phyloP scores from a whole-genome alignment of 2,113 vertebrate species.

The Pelecanus crispus region DNA sequence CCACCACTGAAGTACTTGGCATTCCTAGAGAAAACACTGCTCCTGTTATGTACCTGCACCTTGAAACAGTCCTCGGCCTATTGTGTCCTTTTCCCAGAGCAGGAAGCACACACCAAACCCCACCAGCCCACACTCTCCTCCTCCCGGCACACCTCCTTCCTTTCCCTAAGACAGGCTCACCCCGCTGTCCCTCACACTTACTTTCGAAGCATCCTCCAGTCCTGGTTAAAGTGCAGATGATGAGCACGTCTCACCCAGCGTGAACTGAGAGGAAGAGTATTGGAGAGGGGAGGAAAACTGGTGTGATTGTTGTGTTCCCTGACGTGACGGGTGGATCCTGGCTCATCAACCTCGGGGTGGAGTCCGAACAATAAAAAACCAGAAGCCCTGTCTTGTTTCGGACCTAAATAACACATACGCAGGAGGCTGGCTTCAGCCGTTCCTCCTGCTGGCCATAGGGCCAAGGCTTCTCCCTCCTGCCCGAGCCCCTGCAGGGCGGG shows the following conservation, averaged over 20 bases:
- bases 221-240: not conserved
- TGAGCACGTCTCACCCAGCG: not conserved
- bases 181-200: not conserved
- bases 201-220: not conserved
- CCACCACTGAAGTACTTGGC: not conserved
- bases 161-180: not conserved
- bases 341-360: fast-evolving
- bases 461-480: not conserved
- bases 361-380: not conserved
- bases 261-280: not conserved
- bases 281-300: not conserved
- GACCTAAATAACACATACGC: not conserved
- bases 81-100: not conserved
- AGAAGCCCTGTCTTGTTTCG: not conserved
- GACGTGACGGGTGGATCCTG: not conserved
- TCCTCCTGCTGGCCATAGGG: not conserved
- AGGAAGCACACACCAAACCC: not conserved
- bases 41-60: not conserved
- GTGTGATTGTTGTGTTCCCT: not conserved
- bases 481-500: fast-evolving
- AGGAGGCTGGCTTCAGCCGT: not conserved
- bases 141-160: not conserved
- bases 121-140: not conserved
- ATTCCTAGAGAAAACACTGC: not conserved
- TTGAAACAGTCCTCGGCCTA: not conserved